Conservation (phyloP, 1,140 invertebrate genomes). For the Carposina sasakii region DNA sequence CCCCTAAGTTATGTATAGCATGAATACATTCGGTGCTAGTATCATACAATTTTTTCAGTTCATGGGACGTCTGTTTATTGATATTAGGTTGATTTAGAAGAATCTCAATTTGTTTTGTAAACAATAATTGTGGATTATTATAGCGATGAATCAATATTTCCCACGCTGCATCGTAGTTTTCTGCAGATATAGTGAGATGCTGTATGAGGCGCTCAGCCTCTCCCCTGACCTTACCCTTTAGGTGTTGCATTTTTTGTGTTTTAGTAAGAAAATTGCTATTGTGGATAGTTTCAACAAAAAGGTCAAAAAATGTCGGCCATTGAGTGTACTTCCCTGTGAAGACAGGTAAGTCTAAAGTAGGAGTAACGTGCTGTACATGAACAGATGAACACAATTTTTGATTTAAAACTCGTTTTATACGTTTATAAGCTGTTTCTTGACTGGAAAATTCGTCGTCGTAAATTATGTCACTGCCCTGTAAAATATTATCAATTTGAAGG, state of each 20-base stretch:
- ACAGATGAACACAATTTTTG: background rate
- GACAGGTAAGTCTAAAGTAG: background rate
- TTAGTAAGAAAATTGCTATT: background rate
- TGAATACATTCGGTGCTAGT: background rate
- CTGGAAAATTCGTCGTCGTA: background rate
- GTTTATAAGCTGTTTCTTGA: background rate
- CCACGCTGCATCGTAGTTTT: slow-evolving; percentile 5
- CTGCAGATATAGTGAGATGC: background rate
- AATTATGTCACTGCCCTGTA: background rate
- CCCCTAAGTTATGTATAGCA: background rate
- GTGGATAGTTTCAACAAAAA: background rate
- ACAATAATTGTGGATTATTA: background rate
- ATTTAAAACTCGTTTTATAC: background rate
- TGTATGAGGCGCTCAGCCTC: background rate
- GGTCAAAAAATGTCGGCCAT: background rate
- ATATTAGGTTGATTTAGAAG: background rate
- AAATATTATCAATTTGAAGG: background rate
- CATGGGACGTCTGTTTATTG: background rate
- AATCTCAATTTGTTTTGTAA: background rate
- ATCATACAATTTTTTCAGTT: background rate
- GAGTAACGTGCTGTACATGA: background rate
- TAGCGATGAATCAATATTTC: background rate
- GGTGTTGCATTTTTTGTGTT: background rate
- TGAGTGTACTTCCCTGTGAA: background rate
- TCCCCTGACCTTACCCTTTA: background rate